Conservation (phyloP, 2,113 vertebrate genomes). For the Neomonachus schauinslandi region DNA sequence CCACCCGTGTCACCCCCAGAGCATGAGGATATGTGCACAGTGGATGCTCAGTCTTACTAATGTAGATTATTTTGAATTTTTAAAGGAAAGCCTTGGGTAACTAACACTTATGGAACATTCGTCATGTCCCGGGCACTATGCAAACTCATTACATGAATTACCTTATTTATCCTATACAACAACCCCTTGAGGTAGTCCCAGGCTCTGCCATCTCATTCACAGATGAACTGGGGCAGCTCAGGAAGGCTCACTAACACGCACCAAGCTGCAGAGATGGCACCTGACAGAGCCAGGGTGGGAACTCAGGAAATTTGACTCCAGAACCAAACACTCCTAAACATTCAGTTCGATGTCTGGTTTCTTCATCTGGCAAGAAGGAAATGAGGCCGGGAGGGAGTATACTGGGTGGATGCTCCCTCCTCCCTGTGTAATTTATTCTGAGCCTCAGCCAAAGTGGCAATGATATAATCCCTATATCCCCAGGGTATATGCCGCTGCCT, state of each 20-base stretch:
- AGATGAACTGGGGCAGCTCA: not conserved
- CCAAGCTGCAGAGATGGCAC: not conserved
- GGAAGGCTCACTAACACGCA: not conserved
- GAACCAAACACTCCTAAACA: not conserved
- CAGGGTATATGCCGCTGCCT: not conserved
- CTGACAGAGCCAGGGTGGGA: not conserved
- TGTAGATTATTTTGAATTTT: not conserved
- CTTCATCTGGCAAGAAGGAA: not conserved
- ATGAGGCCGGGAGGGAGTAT: not conserved
- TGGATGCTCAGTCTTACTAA: not conserved
- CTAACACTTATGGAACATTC: not conserved
- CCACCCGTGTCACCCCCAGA: not conserved
- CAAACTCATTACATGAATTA: not conserved
- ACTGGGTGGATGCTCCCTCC: not conserved
- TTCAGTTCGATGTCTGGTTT: not conserved
- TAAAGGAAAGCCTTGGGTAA: not conserved
- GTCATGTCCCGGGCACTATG: not conserved
- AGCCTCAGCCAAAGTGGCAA: not conserved
- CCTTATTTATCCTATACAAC: not conserved
- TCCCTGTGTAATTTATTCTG: not conserved
- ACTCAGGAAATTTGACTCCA: not conserved
- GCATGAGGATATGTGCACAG: not conserved
- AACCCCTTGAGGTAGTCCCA: not conserved
- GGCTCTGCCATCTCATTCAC: not conserved
- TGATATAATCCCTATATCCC: conserved; percentile 8